A percentile compares a stretch with the other conserved stretches of the same genome.
These are phyloP conservation scores for Montipora efflorescens DNA, from an alignment of 64 coral and sea anemone genomes.

Conservation along the genomic window DNA sequence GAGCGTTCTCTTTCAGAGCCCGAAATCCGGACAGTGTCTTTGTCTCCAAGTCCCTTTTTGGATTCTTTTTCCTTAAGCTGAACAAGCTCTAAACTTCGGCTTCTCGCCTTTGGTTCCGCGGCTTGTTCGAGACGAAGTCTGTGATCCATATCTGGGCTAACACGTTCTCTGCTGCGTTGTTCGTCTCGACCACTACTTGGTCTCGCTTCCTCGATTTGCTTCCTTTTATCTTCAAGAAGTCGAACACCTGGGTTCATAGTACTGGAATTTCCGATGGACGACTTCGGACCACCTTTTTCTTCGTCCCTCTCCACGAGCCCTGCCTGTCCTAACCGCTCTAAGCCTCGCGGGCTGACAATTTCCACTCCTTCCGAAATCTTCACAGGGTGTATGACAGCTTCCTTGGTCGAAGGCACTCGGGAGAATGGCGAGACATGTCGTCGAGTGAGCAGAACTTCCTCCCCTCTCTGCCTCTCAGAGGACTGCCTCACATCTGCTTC, in stretches of 20 bases:
- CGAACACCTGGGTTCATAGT: conserved; percentile 44
- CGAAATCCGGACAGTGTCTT: conserved; percentile 34
- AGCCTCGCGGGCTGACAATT: conserved; percentile 38
- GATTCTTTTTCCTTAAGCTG: conserved; percentile 84
- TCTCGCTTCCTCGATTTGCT: conserved; percentile 36
- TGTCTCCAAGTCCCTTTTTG: conserved; percentile 54
- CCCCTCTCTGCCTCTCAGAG: conserved; percentile 71
- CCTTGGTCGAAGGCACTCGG: conserved; percentile 49
- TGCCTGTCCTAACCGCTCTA: conserved; percentile 17
- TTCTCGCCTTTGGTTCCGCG: conserved; percentile 58
- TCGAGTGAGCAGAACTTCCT: conserved; percentile 67
- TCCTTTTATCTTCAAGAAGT: conserved; percentile 48
- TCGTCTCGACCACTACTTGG: conserved; percentile 19
- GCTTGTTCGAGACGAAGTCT: conserved; percentile 59
- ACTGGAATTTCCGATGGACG: conserved; percentile 54
- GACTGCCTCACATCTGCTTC: conserved; percentile 52
- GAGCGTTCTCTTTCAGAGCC: conserved; percentile 66
- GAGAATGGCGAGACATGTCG: conserved; percentile 38
- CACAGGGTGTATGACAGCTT: conserved; percentile 43
- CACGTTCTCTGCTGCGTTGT: conserved; percentile 16
- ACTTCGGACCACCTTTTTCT: background rate
- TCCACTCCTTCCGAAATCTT: conserved; percentile 69
- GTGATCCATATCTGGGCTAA: conserved; percentile 49
- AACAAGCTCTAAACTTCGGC: conserved; percentile 49
- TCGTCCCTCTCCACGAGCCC: conserved; percentile 12